Evolutionary conservation across 1,140 invertebrate species (phyloP), one percentile per base, ranked within the genome.

Genomic region (Drosophila nannoptera): DNA sequence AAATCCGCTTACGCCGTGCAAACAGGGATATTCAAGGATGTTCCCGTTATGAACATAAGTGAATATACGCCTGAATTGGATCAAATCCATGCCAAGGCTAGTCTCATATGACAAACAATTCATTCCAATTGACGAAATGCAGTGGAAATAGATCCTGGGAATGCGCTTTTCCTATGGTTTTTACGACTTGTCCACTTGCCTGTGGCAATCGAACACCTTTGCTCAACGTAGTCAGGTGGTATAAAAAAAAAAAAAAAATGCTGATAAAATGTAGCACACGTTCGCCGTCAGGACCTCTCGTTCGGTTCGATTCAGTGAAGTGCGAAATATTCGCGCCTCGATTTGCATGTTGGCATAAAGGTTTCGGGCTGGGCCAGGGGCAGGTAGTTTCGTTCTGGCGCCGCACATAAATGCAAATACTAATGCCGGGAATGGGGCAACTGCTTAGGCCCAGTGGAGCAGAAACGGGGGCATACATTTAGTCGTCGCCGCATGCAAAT

Each of bases 361-460:
- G 29, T 43, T 33, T 14, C 8, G 42, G 16, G 22, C 29, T 33
- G 55, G 50, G 36, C 43, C 46, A 22, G 73, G 46, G 38, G 11
- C 12, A 11, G 40, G 5, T 7, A 7, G 52, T 14, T 43, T 67
- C 55, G 56, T 69, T 62, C 69, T 81, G 78, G 81, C 73, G 81
- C 58, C 78, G 80, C 76, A 86, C 73, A 80, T 84, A 84, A 84
- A 86, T 84, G 80, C 81, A 84, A 84, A 84, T 84, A 67, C 80
- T 86, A 74, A 78, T 81, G 75, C 69, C 22, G 7, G 33, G 40
- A 42, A 5, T 11, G 5, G 31, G 8, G 42, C 35, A 29, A 32
- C 43, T 50, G 52, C 58, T 70, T 42, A 7, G 36, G 32, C 48
- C 45, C n/a, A 48, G 32, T 42, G 69, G 56, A 46, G 77, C 73